phyloP scores from a whole-genome alignment of 2,888 invertebrate genomes.

The Diplolepis rosae region DNA sequence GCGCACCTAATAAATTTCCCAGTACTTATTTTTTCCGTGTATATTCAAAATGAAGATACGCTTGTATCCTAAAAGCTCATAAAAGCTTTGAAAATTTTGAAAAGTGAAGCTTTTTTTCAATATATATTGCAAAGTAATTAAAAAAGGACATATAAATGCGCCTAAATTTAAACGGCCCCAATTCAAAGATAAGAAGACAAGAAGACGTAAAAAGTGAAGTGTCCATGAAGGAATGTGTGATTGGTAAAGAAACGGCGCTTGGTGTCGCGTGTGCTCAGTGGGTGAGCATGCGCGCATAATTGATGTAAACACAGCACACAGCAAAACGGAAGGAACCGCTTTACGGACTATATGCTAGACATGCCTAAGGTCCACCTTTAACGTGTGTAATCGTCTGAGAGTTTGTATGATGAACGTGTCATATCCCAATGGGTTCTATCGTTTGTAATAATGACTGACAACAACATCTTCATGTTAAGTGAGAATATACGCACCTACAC shows the following conservation, averaged over 20 bases:
- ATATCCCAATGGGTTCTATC: background rate
- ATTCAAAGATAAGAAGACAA: too few species aligned
- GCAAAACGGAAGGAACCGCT: constrained; percentile 26
- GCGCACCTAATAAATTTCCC: too few species aligned
- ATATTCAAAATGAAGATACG: too few species aligned
- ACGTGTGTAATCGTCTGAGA: constrained; percentile 14
- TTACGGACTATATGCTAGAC: constrained; percentile 14
- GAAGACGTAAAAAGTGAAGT: background rate
- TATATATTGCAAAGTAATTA: too few species aligned
- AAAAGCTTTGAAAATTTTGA: too few species aligned
- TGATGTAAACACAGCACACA: constrained; percentile 19
- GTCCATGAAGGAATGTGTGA: constrained; percentile 1
- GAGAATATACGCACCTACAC: background rate
- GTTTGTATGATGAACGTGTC: constrained; percentile 5
- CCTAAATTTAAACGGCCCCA: too few species aligned
- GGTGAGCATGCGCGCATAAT: constrained; percentile 26
- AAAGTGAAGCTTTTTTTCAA: too few species aligned
- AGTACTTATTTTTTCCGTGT: too few species aligned
- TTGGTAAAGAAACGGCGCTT: constrained; percentile 5
- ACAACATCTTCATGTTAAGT: background rate
- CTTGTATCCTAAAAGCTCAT: too few species aligned
- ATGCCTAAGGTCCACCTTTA: background rate
- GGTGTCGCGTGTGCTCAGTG: constrained; percentile 16
- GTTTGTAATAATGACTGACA: background rate
- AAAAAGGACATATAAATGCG: too few species aligned